Percentiles rank a stretch among this genome's conserved stretches.
Evolutionary conservation across 2,113 vertebrate genomes (phyloP).

Genomic region (Sander lucioperca): DNA sequence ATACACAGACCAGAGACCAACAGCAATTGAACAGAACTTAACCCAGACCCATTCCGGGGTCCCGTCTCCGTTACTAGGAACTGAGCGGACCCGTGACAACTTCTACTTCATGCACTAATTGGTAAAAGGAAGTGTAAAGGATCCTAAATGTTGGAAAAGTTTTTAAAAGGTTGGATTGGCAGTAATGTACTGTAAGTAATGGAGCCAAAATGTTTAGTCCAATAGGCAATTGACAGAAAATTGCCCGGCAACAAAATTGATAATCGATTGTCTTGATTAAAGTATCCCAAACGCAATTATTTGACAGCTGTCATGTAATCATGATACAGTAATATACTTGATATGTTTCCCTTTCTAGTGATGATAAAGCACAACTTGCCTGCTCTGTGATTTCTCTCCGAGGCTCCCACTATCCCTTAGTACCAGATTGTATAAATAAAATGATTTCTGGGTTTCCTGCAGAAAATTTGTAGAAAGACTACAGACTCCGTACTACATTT

Average conservation of each 20-base stretch:
- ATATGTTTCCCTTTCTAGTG: background rate
- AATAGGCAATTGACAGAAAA: background rate
- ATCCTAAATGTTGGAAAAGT: background rate
- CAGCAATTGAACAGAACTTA: background rate
- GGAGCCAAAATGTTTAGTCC: background rate
- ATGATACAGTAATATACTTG: background rate
- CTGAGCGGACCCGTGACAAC: background rate
- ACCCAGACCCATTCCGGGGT: background rate
- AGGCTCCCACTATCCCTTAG: background rate
- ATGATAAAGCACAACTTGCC: too few species aligned
- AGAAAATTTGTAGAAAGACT: too few species aligned
- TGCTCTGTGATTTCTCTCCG: background rate
- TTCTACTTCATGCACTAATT: background rate
- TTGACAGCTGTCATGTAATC: background rate
- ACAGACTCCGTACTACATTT: too few species aligned
- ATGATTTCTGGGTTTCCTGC: background rate
- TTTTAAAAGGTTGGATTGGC: background rate
- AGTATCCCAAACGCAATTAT: background rate
- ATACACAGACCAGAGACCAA: background rate
- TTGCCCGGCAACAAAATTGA: background rate
- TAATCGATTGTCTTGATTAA: background rate
- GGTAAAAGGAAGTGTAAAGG: too few species aligned
- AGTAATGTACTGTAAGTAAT: background rate
- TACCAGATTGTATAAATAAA: background rate
- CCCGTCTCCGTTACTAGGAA: background rate